Evolutionary conservation across 1,140 invertebrate species (phyloP), one percentile per base, ranked within the genome.

Genomic region (Ganaspis sp.): DNA sequence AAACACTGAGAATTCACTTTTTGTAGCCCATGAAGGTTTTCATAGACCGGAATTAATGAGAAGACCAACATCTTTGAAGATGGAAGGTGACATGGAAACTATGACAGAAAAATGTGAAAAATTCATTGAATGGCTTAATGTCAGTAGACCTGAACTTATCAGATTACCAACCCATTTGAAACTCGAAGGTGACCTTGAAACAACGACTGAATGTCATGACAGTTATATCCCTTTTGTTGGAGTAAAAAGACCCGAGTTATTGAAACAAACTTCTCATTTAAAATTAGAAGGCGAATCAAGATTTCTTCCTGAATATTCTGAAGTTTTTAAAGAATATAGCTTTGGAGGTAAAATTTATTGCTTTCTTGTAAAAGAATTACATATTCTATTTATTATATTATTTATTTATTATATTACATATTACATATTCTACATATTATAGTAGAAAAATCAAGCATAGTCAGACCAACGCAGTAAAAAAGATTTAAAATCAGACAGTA

Each of bases 51-150:
- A 92, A 64, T 81, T 92, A 4, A 84, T 89, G 4, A 88, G 92
- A 71, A 86, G 90, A 76, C 86, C 90, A 9, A 93, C 92, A 5
- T 92, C 91, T 15, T 83, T 93, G 58, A 91, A 88, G 73, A 88
- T 93, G 86, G 92, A 93, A 80, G 92, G 93, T 12, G 86, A 91
- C 26, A 88, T 93, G 77, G 86, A 90, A 21, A 90, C 84, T 8
- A 84, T 85, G 37, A 92, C 92, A 0, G 93, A 93, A 74, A 92
- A 92, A 70, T 87, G 90, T 74, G 92, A 91, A 71, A 90, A 92
- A 76, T 93, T 92, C 83, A 91, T 92, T 70, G 87, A 88, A 29
- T 93, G 91, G 90, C 78, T 92, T 8, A 87, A 91, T 49, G 85
- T 88, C 12, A 89, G 87, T 73, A 87, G 92, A 72, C 88, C 91